A percentile compares a stretch with the other conserved stretches of the same genome.
These are phyloP conservation scores for Gasterosteus nipponicus DNA, from an alignment of 2,113 vertebrate genomes.

Conservation along the genomic window DNA sequence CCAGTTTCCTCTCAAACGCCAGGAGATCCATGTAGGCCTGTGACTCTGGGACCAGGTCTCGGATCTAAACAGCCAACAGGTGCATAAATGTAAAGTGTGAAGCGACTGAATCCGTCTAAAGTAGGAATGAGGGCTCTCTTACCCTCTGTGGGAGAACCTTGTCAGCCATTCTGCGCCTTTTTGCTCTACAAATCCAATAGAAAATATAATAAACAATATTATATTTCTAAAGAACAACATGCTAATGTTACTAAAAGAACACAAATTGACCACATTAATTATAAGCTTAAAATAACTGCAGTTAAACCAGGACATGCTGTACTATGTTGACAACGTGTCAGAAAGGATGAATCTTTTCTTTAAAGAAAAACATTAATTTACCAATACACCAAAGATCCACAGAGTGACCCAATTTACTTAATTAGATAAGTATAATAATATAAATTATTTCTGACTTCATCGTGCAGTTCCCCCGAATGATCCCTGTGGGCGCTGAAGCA, in stretches of 20 bases:
- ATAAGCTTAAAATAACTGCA: background rate
- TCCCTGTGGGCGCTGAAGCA: conserved; percentile 25
- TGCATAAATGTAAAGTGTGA: background rate
- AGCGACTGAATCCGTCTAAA: background rate
- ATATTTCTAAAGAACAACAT: background rate
- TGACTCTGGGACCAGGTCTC: conserved; percentile 97
- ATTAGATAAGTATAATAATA: conserved; percentile 7
- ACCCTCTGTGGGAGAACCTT: conserved; percentile 98
- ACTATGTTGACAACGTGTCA: background rate
- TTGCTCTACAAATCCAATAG: conserved; percentile 81
- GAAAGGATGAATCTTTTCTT: conserved; percentile 2
- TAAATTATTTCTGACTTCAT: conserved; percentile 24
- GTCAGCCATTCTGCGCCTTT: conserved; percentile 98
- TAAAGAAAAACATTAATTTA: conserved; percentile 5
- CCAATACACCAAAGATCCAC: conserved; percentile 16
- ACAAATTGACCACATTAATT: background rate
- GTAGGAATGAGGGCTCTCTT: conserved; percentile 56
- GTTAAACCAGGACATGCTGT: background rate
- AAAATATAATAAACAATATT: conserved; percentile 1
- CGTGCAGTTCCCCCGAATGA: background rate
- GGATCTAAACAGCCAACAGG: conserved; percentile 82
- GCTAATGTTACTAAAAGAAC: background rate
- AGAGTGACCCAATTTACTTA: conserved; percentile 23
- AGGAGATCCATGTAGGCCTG: conserved; percentile 99
- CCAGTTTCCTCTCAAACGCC: conserved; percentile 97